A percentile compares a stretch with the other conserved stretches of the same genome.
Evolutionary conservation across 2,797 vertebrate genomes (phyloP).

Genomic region (Phoeniculus purpureus): DNA sequence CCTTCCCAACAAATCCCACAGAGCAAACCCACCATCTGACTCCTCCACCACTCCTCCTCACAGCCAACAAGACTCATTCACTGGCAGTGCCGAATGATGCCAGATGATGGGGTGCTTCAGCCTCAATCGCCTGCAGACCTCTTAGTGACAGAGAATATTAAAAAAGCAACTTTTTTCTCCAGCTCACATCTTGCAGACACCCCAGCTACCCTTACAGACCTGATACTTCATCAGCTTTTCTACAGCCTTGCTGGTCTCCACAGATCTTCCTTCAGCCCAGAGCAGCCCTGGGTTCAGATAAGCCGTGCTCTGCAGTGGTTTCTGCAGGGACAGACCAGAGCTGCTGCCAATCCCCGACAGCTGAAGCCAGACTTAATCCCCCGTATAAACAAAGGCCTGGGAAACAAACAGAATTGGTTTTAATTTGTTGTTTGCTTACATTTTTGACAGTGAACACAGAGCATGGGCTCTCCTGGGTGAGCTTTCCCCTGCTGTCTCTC

Average conservation of each 20-base stretch:
- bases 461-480: not conserved
- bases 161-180: rapidly evolving
- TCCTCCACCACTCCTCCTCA: not conserved
- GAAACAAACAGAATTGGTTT: not conserved
- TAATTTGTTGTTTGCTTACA: not conserved
- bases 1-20: rapidly evolving
- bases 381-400: not conserved
- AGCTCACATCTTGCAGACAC: not conserved
- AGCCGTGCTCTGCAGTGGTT: not conserved
- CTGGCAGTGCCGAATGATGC: not conserved
- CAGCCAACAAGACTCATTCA: not conserved
- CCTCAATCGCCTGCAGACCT: too few relatives aligned
- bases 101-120: not conserved
- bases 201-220: not conserved
- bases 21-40: rapidly evolving
- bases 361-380: constrained; percentile 8
- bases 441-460: not conserved
- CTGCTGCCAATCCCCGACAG: not conserved
- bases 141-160: not conserved
- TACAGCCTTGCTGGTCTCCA: not conserved
- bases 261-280: not conserved
- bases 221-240: not conserved
- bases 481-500: not conserved
- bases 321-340: not conserved
- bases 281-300: not conserved